Conservation (phyloP, 2,113 vertebrate species). For the Ahaetulla prasina region DNA sequence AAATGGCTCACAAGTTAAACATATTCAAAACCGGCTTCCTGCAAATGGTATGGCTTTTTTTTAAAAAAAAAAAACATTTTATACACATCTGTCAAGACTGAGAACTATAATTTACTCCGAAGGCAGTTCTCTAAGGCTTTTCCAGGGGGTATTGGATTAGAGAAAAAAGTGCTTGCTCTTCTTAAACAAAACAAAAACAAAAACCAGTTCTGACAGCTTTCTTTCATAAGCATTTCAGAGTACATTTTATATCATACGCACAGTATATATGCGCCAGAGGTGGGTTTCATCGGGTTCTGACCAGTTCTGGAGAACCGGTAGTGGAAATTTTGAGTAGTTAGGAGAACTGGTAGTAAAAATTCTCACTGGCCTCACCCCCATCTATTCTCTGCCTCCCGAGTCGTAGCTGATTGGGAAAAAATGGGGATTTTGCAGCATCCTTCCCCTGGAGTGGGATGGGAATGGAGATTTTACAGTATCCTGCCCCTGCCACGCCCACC, state of each 20-base stretch:
- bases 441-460: too few species aligned
- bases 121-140: slow-evolving; percentile 25
- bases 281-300: too few species aligned
- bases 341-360: too few species aligned
- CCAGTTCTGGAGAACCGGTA: too few species aligned
- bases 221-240: slow-evolving; percentile 40
- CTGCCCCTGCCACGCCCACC: too few species aligned
- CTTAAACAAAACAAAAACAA: background rate
- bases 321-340: too few species aligned
- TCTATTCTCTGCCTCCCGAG: too few species aligned
- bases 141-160: background rate
- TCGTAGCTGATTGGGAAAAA: too few species aligned
- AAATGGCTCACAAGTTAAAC: background rate
- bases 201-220: slow-evolving; percentile 33
- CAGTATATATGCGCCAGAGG: too few species aligned
- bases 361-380: too few species aligned
- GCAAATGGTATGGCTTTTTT: background rate
- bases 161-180: slow-evolving; percentile 32
- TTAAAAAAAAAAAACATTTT: slow-evolving; percentile 12
- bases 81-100: background rate
- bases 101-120: slow-evolving; percentile 7
- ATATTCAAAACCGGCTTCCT: background rate
- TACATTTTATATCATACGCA: slow-evolving; percentile 20
- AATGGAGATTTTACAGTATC: too few species aligned
- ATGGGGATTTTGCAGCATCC: too few species aligned